Base-by-base conservation (phyloP, 92 coral and sea anemone genomes). In the Diadumene lineata region DNA sequence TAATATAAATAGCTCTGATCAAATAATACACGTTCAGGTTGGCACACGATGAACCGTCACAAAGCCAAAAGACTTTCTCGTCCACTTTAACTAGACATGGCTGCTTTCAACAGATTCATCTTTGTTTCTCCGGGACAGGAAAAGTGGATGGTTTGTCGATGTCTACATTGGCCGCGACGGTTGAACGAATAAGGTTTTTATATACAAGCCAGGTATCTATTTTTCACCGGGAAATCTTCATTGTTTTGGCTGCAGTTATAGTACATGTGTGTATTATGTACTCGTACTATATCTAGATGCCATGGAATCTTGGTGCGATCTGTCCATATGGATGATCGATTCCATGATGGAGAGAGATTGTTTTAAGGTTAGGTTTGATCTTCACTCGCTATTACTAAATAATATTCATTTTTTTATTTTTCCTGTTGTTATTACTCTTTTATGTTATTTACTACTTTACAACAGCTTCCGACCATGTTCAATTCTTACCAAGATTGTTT, bases 241-340 rank as follows among this genome's bases (percentile, higher is more conserved):
- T 33, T 70, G 53, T 53, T 72, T 22, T 72, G 77, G 56, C 55
- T 56, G 13, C 66, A 21, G 18, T 28, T 28, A 46, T 70, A 56
- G 53, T 72, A 55, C 22, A 72, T 72, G 77, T 72, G 11, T 72
- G 23, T n/a, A 31, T 19, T 56, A 16, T 32, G n/a, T 68, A 43
- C 30, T 43, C 48, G 27, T 68, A 18, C 15, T 29, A 55, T 22
- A 61, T 34, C 53, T 51, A 61, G 79, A 64, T 48, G 73, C 60
- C 73, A 94, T 94, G 96, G 98, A 78, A 16, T 87, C 92, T 80
- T 94, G 97, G 98, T 74, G 44, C 79, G 97, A 92, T 2, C 80
- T 94, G 58, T 90, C 97, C 48, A 68, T 93, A 73, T 94, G 98
- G 98, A 85, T 94, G 26, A 88, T 94, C 64, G 72, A 92, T 74